phyloP scores from a whole-genome alignment of 2,113 vertebrate species.

The Tiliqua scincoides region DNA sequence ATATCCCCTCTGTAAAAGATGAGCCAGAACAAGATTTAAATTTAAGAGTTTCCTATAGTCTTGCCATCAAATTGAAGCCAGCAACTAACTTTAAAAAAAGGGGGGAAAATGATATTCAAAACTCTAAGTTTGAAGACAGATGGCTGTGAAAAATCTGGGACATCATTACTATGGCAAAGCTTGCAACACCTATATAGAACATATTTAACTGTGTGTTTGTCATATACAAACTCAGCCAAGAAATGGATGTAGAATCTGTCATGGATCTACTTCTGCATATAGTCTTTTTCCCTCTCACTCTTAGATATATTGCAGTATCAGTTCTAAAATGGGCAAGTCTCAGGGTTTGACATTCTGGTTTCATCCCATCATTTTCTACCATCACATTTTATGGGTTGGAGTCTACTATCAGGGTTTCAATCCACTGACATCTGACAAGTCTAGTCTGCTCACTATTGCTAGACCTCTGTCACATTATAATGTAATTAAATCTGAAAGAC shows the following conservation, averaged over 20 bases:
- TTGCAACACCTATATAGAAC: conserved; percentile 70
- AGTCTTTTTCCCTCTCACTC: conserved; percentile 26
- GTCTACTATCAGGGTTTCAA: neutral
- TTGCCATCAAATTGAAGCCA: conserved; percentile 63
- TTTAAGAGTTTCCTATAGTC: conserved; percentile 62
- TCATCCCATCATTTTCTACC: neutral
- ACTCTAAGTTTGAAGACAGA: conserved; percentile 70
- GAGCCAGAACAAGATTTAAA: conserved; percentile 60
- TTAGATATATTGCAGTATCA: conserved; percentile 45
- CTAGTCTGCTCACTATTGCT: neutral
- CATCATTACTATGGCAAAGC: conserved; percentile 67
- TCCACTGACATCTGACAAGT: neutral
- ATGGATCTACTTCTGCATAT: conserved; percentile 29
- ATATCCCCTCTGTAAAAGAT: conserved; percentile 56
- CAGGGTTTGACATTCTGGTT: neutral
- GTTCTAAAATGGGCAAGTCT: neutral
- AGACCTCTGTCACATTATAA: neutral
- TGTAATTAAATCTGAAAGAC: neutral
- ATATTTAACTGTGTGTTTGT: conserved; percentile 60
- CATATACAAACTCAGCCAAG: conserved; percentile 70
- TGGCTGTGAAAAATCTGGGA: conserved; percentile 74
- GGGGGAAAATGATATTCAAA: conserved; percentile 62
- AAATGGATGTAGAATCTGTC: conserved; percentile 58
- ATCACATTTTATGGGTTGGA: neutral
- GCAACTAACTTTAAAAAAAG: conserved; percentile 53